Conservation (phyloP, 92 coral and sea anemone genomes). For the Parazoanthus swiftii region DNA sequence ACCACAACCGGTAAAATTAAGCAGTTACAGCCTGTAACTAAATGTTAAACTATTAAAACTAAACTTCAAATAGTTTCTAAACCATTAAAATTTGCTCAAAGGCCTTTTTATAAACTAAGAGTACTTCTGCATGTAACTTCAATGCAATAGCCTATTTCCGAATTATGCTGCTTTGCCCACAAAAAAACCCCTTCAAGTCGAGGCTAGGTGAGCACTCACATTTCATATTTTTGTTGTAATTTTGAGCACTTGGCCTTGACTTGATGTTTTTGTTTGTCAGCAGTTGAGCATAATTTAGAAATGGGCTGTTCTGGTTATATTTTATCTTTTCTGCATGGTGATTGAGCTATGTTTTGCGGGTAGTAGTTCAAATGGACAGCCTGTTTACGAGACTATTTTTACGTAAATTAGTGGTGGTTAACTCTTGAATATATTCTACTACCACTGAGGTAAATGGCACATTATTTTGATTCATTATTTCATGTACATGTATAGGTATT, state of each 20-base stretch:
- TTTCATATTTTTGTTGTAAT: no score
- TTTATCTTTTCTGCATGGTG: not conserved
- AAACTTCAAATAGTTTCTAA: not conserved
- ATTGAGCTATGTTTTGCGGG: not conserved
- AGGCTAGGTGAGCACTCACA: no score
- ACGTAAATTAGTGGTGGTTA: no score
- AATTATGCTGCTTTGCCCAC: no score
- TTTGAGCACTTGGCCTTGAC: no score
- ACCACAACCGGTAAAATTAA: constrained; percentile 39
- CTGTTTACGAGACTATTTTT: no score
- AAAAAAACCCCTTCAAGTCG: no score
- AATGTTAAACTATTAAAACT: not conserved
- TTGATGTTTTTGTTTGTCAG: no score
- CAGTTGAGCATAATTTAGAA: no score
- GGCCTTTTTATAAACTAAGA: not conserved
- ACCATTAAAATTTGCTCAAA: not conserved
- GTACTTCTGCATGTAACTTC: not conserved
- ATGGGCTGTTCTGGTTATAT: no score
- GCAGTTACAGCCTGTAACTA: not conserved
- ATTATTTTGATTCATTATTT: not conserved
- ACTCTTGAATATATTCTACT: no score
- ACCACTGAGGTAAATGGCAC: no score
- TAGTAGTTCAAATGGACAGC: not conserved
- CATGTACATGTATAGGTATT: not conserved
- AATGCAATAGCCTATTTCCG: not conserved